A percentile compares a stretch with the other conserved stretches of the same genome.
Evolutionary conservation across 2,797 vertebrate species (phyloP).

Genomic region (Silurus lanzhouensis): DNA sequence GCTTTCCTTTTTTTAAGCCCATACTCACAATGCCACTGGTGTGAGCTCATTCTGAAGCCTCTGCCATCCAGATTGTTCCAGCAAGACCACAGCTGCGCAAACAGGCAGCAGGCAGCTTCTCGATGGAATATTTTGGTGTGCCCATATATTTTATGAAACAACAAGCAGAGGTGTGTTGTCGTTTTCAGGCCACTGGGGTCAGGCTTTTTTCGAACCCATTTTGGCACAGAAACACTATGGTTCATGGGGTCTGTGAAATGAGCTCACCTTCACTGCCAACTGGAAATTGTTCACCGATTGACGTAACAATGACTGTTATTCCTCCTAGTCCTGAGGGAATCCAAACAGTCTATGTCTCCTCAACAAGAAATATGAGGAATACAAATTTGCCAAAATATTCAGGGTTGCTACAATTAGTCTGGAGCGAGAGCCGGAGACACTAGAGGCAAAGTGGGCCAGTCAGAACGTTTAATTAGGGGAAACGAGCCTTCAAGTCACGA

Average conservation of each 20-base stretch:
- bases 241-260: slow-evolving; percentile 36
- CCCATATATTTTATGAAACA: slow-evolving; percentile 28
- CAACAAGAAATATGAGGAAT: slow-evolving; percentile 46
- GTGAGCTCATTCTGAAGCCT: slow-evolving; percentile 63
- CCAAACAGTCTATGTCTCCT: slow-evolving; percentile 42
- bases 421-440: slow-evolving; percentile 13
- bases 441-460: slow-evolving; percentile 13
- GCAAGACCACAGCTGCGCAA: slow-evolving; percentile 67
- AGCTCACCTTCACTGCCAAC: slow-evolving; percentile 44
- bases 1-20: slow-evolving; percentile 17
- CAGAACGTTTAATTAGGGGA: slow-evolving; percentile 43
- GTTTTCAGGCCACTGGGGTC: slow-evolving; percentile 37
- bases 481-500: slow-evolving; percentile 38
- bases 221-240: slow-evolving; percentile 2
- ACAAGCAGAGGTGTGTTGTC: slow-evolving; percentile 21
- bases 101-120: slow-evolving; percentile 46
- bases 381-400: slow-evolving; percentile 33
- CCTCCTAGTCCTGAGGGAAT: slow-evolving; percentile 38
- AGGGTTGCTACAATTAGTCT: slow-evolving; percentile 27
- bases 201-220: slow-evolving; percentile 34
- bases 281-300: slow-evolving; percentile 47
- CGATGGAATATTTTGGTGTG: slow-evolving; percentile 26
- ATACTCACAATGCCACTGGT: slow-evolving; percentile 61
- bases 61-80: slow-evolving; percentile 65
- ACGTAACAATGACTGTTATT: slow-evolving; percentile 41